Conservation (phyloP, 2,888 invertebrate species). For the Mythimna lalbum region DNA sequence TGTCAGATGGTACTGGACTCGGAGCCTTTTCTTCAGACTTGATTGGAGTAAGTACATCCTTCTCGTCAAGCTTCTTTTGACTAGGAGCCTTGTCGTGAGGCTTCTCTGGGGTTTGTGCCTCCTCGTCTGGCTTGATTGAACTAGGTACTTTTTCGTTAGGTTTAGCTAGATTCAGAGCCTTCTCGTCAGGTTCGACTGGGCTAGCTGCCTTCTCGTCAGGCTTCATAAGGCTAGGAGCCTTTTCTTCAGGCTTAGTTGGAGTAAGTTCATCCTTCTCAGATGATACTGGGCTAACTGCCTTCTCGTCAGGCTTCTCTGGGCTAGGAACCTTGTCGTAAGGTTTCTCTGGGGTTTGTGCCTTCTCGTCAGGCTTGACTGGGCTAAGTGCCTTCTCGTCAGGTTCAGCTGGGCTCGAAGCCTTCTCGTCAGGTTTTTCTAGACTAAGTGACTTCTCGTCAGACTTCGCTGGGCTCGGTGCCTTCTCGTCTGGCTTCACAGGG, state of each 20-base stretch:
- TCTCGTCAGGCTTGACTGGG: neutral
- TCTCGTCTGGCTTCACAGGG: neutral
- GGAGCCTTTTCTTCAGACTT: neutral
- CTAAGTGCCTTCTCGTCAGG: neutral
- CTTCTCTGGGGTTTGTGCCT: neutral
- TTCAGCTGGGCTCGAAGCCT: neutral
- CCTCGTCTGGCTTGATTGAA: neutral
- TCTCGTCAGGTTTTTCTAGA: neutral
- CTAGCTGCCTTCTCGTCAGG: neutral
- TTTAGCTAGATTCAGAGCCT: neutral
- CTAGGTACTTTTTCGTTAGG: neutral
- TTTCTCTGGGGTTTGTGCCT: neutral
- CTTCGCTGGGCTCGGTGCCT: neutral
- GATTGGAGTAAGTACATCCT: too few relatives aligned
- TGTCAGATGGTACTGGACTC: neutral
- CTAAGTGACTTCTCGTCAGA: neutral
- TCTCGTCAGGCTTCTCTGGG: neutral
- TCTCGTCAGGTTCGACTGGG: neutral
- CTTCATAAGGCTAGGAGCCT: neutral
- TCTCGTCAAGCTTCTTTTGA: neutral
- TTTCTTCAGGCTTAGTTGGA: neutral
- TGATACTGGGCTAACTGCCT: neutral
- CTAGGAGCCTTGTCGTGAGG: conserved; percentile 27
- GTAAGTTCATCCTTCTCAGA: neutral
- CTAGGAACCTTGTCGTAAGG: too few relatives aligned